Conservation (phyloP, 2,888 invertebrate species). For the Cephonodes hylas region DNA sequence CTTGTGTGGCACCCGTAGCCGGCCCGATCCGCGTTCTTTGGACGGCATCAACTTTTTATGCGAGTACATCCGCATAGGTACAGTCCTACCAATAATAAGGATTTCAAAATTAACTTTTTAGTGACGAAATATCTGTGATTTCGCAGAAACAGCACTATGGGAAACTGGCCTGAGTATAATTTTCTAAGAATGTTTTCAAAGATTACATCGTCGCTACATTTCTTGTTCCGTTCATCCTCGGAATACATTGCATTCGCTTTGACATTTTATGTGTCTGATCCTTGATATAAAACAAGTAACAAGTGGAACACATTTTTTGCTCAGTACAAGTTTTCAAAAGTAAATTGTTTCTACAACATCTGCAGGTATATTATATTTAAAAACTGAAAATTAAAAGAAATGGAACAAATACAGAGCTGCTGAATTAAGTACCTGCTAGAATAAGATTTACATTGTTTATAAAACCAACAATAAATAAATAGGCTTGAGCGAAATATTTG, state of each 20-base stretch:
- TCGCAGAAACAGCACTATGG: conserved; percentile 8
- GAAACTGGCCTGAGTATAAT: background rate
- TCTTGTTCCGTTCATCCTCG: background rate
- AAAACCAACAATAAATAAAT: too few species aligned
- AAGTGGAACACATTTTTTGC: too few species aligned
- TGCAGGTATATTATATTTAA: background rate
- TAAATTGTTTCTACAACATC: too few species aligned
- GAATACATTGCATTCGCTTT: background rate
- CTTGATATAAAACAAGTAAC: too few species aligned
- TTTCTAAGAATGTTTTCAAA: conserved; percentile 1
- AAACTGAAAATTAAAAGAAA: background rate
- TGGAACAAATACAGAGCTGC: too few species aligned
- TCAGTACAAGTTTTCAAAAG: too few species aligned
- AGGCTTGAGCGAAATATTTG: too few species aligned
- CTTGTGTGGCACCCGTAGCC: conserved; percentile 49
- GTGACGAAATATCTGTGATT: conserved; percentile 6
- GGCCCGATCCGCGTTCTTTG: conserved; percentile 75
- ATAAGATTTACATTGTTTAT: too few species aligned
- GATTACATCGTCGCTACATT: background rate
- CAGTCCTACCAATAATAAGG: conserved; percentile 65
- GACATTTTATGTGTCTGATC: background rate
- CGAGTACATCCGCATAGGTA: conserved; percentile 63
- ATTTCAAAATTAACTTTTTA: conserved; percentile 52
- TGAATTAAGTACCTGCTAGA: too few species aligned
- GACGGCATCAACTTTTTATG: conserved; percentile 73